These are phyloP conservation scores for Morus bassanus DNA, from an alignment of 2,797 vertebrate species.

Conservation along the genomic window DNA sequence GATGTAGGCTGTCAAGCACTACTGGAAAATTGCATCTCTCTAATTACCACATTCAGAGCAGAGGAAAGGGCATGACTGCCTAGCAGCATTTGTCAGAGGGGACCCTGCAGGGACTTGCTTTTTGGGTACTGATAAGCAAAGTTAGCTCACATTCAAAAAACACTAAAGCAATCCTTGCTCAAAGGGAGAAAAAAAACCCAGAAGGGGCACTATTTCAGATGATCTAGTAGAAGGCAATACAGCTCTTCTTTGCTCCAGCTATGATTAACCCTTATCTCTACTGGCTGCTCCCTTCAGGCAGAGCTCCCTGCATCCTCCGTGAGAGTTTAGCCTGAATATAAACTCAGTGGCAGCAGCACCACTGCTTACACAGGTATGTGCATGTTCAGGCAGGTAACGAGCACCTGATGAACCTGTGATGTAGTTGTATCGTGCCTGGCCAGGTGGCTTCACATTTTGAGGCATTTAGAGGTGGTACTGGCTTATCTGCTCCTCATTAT, in stretches of 20 bases:
- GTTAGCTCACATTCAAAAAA: background rate
- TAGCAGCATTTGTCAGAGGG: background rate
- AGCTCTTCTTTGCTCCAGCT: background rate
- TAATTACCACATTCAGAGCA: background rate
- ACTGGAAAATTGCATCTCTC: slow-evolving; percentile 61
- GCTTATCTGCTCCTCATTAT: background rate
- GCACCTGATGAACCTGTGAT: background rate
- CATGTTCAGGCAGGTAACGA: background rate
- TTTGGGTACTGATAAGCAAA: slow-evolving; percentile 44
- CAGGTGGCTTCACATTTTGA: background rate
- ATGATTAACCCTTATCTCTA: background rate
- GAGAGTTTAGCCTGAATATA: background rate
- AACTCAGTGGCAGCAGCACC: background rate
- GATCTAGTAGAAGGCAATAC: background rate
- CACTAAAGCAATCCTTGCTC: background rate
- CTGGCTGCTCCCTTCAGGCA: background rate
- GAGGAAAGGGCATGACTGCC: slow-evolving; percentile 29
- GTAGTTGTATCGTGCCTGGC: background rate
- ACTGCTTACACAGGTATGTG: background rate
- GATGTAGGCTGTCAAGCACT: slow-evolving; percentile 58
- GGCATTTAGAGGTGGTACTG: background rate
- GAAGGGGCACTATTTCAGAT: background rate
- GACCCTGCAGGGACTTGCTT: slow-evolving; percentile 28
- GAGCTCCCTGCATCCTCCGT: background rate
- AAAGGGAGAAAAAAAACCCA: background rate